phyloP scores from a whole-genome alignment of 1,140 invertebrate genomes.

The Lutraria rhynchaena region DNA sequence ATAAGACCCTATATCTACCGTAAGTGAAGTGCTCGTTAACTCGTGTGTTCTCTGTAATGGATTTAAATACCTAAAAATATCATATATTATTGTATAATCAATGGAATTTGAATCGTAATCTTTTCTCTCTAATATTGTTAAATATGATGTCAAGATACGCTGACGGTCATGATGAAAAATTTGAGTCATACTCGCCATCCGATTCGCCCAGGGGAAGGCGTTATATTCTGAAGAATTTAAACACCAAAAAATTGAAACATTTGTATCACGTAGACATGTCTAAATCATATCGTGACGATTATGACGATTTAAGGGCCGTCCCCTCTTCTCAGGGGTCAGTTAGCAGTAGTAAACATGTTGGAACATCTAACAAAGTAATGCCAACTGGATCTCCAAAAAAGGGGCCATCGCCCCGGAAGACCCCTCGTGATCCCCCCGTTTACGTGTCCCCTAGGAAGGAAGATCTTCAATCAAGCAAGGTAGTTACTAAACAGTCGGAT shows the following conservation, averaged over 20 bases:
- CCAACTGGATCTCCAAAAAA: slow-evolving; percentile 23
- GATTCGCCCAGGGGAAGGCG: slow-evolving; percentile 32
- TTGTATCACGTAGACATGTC: slow-evolving; percentile 26
- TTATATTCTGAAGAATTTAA: slow-evolving; percentile 48
- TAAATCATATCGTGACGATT: slow-evolving; percentile 19
- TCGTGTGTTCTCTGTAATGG: no score
- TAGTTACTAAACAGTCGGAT: background rate
- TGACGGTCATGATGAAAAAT: slow-evolving; percentile 7
- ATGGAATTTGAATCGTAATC: background rate
- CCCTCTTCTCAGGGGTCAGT: slow-evolving; percentile 19
- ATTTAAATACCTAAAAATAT: background rate
- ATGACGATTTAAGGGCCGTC: slow-evolving; percentile 28
- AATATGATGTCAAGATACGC: slow-evolving; percentile 54
- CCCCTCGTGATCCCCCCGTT: slow-evolving; percentile 18
- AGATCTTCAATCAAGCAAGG: background rate
- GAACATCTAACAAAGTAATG: slow-evolving; percentile 52
- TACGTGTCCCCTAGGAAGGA: slow-evolving; percentile 48
- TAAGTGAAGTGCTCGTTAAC: background rate
- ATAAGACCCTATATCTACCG: background rate
- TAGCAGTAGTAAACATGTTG: slow-evolving; percentile 18
- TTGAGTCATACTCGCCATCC: slow-evolving; percentile 13
- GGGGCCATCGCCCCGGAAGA: background rate
- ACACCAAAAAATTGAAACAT: slow-evolving; percentile 32
- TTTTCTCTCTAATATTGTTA: background rate
- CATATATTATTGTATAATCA: background rate